Evolutionary conservation across 2,797 vertebrate species (phyloP), one percentile per base, ranked within the genome.

Genomic region (Ctenopoma kingsleyae): DNA sequence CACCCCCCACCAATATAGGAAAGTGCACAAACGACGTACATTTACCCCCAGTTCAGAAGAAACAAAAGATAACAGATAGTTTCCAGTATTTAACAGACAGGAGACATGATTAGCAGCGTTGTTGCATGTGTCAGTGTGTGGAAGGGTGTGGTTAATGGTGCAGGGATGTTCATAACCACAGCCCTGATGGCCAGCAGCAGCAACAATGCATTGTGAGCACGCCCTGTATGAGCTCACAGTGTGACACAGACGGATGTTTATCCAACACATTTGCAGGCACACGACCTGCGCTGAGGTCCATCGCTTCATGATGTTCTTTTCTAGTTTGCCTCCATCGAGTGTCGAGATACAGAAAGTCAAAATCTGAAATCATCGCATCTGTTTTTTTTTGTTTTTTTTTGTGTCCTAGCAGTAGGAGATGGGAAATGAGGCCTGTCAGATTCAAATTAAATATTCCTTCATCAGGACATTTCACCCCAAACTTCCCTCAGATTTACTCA

Each of bases 51-150:
- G 11, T 10, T 71, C 27, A 40, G 27, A 62, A 36, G 40, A 68
- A 32, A 87, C 85, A 80, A 87, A 89, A 89, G 75, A 86, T 30
- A 53, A 58, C 6, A 40, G 53, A 67, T 41, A 10, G 71, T 79
- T 89, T 88, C 76, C 83, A 85, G 83, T 80, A 38, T 56, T 71
- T 74, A 56, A 78, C 17, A 58, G 53, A 57, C 35, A 46, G 19
- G 51, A 12, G 68, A 53, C 40, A 36, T 12, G 15, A 22, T 50
- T 47, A 7, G 32, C 38, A 41, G 10, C 22, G 61, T 71, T 67
- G 17, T 52, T 22, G 46, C 51, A 73, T 6, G 2, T 58, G 40
- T 50, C 9, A 27, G 35, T 35, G 54, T 59, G 59, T 55, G 19
- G 32, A 32, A 57, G 71, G 32, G 41, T 20, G 86, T 82, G 82